Conservation (phyloP, 2,888 invertebrate species). For the Sycophila texana region DNA sequence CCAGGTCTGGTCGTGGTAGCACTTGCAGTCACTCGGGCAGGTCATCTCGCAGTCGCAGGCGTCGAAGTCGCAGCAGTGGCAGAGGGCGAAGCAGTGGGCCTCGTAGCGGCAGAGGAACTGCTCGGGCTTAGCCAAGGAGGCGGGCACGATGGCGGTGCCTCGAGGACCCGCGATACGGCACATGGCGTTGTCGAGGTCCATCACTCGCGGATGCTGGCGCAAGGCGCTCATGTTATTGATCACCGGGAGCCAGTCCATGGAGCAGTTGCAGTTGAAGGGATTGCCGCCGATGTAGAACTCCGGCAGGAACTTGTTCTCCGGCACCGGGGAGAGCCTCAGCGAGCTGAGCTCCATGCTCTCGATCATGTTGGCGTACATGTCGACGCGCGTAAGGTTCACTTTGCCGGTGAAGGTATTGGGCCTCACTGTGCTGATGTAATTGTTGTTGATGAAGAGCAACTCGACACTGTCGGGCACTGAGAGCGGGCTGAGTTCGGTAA, state of each 20-base stretch:
- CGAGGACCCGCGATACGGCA: conserved; percentile 91
- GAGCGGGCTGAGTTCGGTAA: conserved; percentile 88
- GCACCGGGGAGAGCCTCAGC: conserved; percentile 85
- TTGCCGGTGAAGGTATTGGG: conserved; percentile 92
- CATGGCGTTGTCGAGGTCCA: conserved; percentile 92
- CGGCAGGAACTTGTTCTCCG: conserved; percentile 85
- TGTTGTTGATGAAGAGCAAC: conserved; percentile 91
- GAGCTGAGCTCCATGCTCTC: conserved; percentile 89
- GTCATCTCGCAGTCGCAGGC: conserved; percentile 98
- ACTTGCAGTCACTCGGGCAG: conserved; percentile 94
- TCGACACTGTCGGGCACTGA: conserved; percentile 93
- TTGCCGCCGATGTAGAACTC: conserved; percentile 95
- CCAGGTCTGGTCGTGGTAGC: conserved; percentile 96
- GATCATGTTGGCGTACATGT: conserved; percentile 92
- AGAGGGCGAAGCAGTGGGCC: conserved; percentile 94
- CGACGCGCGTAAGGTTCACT: conserved; percentile 88
- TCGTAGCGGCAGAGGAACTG: conserved; percentile 95
- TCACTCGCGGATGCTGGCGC: conserved; percentile 90
- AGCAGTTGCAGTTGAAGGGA: conserved; percentile 95
- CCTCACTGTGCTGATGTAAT: conserved; percentile 87
- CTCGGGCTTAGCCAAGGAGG: conserved; percentile 85
- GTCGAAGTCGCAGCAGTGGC: conserved; percentile 97
- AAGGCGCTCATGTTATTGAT: conserved; percentile 90
- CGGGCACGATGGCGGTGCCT: conserved; percentile 86
- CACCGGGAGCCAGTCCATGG: conserved; percentile 95